Percentiles rank a stretch among this genome's conserved stretches.
Conservation (phyloP, 2,888 invertebrate genomes). For the Tineola bisselliella region DNA sequence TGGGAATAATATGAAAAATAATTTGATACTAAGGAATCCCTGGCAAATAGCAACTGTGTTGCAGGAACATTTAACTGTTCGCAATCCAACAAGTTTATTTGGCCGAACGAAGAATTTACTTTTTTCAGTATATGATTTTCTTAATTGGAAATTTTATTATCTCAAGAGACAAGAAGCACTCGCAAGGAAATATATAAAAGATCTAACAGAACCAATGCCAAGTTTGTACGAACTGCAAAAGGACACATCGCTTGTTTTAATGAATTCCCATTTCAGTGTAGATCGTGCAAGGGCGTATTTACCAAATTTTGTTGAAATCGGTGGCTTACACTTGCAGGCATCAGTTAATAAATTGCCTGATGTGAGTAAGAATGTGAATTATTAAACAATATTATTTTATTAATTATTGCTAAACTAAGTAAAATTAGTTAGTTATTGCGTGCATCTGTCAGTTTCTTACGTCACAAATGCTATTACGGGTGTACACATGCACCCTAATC, state of each 20-base stretch:
- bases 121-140: conserved; percentile 43
- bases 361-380: too few species aligned
- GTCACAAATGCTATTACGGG: too few species aligned
- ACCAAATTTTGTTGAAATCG: conserved; percentile 67
- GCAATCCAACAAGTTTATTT: conserved; percentile 61
- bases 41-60: conserved; percentile 45
- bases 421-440: too few species aligned
- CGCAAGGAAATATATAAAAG: conserved; percentile 40
- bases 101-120: conserved; percentile 60
- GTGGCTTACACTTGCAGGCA: conserved; percentile 60
- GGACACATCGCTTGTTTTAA: conserved; percentile 47
- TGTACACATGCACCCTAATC: too few species aligned
- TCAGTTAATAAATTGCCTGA: conserved; percentile 36
- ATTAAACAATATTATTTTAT: too few species aligned
- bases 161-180: conserved; percentile 43
- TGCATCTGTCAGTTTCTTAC: too few species aligned
- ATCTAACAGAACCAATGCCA: conserved; percentile 41
- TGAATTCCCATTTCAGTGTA: conserved; percentile 62
- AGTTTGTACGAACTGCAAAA: conserved; percentile 45
- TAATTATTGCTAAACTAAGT: too few species aligned
- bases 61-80: conserved; percentile 41
- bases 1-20: conserved; percentile 54
- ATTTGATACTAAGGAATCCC: conserved; percentile 44
- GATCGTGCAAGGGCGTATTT: conserved; percentile 53
- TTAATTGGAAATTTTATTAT: conserved; percentile 49